Evolutionary conservation across 2,113 vertebrate genomes (phyloP).

Genomic region (Sterrhoptilus dennistouni): DNA sequence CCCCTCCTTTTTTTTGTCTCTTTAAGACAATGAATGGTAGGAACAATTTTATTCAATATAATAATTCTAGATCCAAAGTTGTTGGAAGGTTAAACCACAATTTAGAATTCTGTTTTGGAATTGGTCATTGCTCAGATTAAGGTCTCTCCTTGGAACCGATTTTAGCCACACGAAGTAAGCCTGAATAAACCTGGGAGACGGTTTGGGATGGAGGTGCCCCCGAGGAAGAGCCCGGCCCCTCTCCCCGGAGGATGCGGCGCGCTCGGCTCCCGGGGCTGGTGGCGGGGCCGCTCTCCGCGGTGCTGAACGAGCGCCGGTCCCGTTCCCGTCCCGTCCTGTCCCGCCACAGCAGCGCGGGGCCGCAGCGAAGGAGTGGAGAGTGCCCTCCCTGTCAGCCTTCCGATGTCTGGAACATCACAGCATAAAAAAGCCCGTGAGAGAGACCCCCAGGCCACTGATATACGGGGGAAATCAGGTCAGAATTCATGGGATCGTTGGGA

Average conservation of each 20-base stretch:
- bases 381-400: too few species aligned
- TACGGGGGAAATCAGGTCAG: background rate
- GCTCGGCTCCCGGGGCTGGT: fast-evolving
- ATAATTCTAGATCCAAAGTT: background rate
- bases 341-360: background rate
- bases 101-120: background rate
- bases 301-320: constrained; percentile 3
- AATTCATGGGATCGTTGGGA: background rate
- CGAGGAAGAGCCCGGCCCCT: fast-evolving
- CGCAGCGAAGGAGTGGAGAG: fast-evolving
- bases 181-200: background rate
- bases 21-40: background rate
- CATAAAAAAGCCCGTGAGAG: fast-evolving
- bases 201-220: background rate
- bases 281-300: constrained; percentile 50
- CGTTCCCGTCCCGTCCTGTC: background rate
- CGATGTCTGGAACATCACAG: fast-evolving
- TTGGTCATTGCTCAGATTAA: background rate
- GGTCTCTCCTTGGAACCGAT: background rate
- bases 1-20: fast-evolving
- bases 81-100: background rate
- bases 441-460: background rate
- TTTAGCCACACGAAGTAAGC: background rate
- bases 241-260: fast-evolving
- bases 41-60: background rate